phyloP scores from a whole-genome alignment of 2,888 invertebrate species.

The Arge pagana region DNA sequence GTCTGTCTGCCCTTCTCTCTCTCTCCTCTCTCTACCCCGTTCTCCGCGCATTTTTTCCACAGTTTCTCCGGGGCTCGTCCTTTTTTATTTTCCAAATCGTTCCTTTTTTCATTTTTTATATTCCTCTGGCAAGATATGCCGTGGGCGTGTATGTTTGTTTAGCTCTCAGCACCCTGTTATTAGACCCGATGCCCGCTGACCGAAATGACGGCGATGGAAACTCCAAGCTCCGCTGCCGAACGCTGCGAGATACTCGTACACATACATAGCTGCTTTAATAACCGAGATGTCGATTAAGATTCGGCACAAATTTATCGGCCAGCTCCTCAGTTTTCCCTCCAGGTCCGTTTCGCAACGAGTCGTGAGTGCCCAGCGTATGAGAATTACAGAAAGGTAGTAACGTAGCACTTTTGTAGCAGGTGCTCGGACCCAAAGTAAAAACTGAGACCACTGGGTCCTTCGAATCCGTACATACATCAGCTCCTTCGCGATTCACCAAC shows the following conservation, averaged over 20 bases:
- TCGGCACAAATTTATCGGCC: conserved; percentile 37
- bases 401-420: too few relatives aligned
- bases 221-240: conserved; percentile 2
- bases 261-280: conserved; percentile 16
- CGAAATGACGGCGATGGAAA: conserved; percentile 31
- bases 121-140: conserved; percentile 47
- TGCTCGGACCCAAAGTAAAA: too few relatives aligned
- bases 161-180: conserved; percentile 56
- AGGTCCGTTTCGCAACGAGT: too few relatives aligned
- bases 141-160: conserved; percentile 59
- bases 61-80: conserved; percentile 25
- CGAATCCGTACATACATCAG: too few relatives aligned
- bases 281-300: conserved; percentile 38
- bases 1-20: conserved; percentile 18
- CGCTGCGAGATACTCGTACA: conserved; percentile 9
- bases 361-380: too few relatives aligned
- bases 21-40: conserved; percentile 18
- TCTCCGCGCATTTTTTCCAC: conserved; percentile 22
- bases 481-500: too few relatives aligned
- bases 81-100: conserved; percentile 30
- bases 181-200: conserved; percentile 41
- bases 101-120: conserved; percentile 26
- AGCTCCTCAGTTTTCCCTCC: too few relatives aligned
- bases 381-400: too few relatives aligned
- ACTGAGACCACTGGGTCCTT: too few relatives aligned